phyloP scores from a whole-genome alignment of 2,113 vertebrate species.

The Malurus elegans region DNA sequence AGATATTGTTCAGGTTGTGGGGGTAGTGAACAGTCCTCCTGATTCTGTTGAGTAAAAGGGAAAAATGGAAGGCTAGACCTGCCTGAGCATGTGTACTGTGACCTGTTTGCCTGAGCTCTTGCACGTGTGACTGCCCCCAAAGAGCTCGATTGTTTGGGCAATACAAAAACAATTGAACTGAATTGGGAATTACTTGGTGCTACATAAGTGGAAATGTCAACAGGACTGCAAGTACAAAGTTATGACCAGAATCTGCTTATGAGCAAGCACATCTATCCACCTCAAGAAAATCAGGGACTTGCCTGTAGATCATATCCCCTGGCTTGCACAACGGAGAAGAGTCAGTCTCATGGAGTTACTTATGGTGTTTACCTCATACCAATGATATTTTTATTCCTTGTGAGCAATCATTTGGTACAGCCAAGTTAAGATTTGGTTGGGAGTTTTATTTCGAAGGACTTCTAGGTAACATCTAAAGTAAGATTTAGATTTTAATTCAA shows the following conservation, averaged over 20 bases:
- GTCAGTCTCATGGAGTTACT: neutral
- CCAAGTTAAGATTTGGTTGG: neutral
- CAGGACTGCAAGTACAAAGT: neutral
- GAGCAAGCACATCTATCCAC: neutral
- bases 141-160: neutral
- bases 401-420: neutral
- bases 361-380: neutral
- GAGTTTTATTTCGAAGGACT: neutral
- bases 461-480: neutral
- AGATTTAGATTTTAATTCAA: neutral
- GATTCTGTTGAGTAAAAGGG: neutral
- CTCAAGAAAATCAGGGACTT: neutral
- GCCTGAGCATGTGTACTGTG: neutral
- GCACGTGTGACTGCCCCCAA: rapidly evolving
- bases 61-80: neutral
- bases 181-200: neutral
- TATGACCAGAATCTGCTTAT: neutral
- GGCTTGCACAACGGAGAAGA: neutral
- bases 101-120: neutral
- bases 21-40: neutral
- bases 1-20: neutral
- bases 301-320: neutral
- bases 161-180: neutral
- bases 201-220: neutral
- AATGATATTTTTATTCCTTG: neutral